Evolutionary conservation across 2,113 vertebrate species (phyloP).

Genomic region (Solea senegalensis): DNA sequence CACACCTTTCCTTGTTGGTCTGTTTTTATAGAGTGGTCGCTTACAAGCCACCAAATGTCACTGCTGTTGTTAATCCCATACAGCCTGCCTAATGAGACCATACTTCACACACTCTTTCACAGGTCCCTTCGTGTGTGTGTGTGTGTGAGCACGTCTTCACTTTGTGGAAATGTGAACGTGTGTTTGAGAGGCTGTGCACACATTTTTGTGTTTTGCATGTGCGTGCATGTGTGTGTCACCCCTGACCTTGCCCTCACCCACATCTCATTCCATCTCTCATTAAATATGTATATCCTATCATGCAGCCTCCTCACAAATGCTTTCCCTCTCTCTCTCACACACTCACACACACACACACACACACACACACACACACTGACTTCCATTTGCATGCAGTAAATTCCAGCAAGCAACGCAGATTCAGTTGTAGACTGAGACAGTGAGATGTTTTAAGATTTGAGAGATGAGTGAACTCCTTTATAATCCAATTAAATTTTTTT

Average conservation of each 20-base stretch:
- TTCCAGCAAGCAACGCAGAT: constrained; percentile 87
- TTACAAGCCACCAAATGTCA: constrained; percentile 79
- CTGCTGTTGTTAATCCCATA: constrained; percentile 75
- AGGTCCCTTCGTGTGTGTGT: constrained; percentile 13
- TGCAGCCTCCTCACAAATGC: constrained; percentile 75
- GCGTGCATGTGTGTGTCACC: constrained; percentile 52
- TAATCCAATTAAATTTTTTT: no score
- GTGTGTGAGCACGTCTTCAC: constrained; percentile 1
- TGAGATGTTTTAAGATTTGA: background rate
- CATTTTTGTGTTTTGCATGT: constrained; percentile 22
- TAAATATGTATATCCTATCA: constrained; percentile 99
- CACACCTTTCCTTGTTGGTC: constrained; percentile 35
- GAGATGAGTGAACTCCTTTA: no score
- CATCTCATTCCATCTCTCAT: constrained; percentile 96
- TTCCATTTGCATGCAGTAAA: constrained; percentile 97
- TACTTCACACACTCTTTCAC: constrained; percentile 64
- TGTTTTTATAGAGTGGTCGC: constrained; percentile 76
- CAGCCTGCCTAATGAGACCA: constrained; percentile 76
- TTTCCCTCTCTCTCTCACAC: constrained; percentile 11
- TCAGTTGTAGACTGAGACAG: constrained; percentile 58
- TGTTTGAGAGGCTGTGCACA: constrained; percentile 26
- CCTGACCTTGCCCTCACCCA: constrained; percentile 77
- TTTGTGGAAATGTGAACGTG: constrained; percentile 53
- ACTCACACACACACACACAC: constrained; percentile 29
- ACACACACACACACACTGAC: constrained; percentile 34